A percentile compares a stretch with the other conserved stretches of the same genome.
phyloP scores from a whole-genome alignment of 1,140 invertebrate genomes.

The Ips nitidus region DNA sequence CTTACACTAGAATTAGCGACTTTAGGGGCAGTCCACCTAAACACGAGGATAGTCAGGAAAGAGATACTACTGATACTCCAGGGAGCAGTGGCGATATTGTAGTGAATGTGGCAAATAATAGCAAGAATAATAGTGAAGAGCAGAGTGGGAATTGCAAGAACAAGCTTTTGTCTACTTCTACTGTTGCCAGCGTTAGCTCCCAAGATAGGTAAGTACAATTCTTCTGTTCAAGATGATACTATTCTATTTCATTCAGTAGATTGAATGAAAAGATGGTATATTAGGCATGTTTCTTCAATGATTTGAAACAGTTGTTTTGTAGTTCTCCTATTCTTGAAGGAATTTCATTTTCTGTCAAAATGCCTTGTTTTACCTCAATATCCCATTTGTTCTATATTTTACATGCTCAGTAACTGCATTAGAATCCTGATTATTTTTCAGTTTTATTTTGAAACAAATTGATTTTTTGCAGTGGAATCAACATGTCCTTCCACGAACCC shows the following conservation, averaged over 20 bases:
- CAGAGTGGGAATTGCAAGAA: slow-evolving; percentile 32
- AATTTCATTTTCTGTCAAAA: too few relatives aligned
- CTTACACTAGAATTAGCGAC: slow-evolving; percentile 43
- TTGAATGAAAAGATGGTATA: neutral
- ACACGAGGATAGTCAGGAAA: slow-evolving; percentile 13
- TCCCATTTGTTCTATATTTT: too few relatives aligned
- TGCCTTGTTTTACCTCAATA: too few relatives aligned
- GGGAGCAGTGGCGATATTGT: slow-evolving; percentile 47
- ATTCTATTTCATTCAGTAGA: neutral
- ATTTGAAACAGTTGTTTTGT: too few relatives aligned
- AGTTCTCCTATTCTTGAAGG: too few relatives aligned
- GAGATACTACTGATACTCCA: slow-evolving; percentile 31
- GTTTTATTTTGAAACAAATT: neutral
- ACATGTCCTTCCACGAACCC: slow-evolving; percentile 70
- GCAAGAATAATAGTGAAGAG: slow-evolving; percentile 33
- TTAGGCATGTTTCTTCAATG: too few relatives aligned
- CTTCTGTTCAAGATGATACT: neutral
- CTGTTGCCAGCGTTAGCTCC: slow-evolving; percentile 60
- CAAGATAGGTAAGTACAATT: slow-evolving; percentile 57
- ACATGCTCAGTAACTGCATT: too few relatives aligned
- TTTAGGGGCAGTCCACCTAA: slow-evolving; percentile 5
- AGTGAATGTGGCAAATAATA: slow-evolving; percentile 42
- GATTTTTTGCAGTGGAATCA: slow-evolving; percentile 63
- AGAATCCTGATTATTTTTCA: too few relatives aligned
- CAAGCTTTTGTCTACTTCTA: slow-evolving; percentile 41